Evolutionary conservation across 2,888 invertebrate genomes (phyloP).

Genomic region (Drosophila glabriapex): DNA sequence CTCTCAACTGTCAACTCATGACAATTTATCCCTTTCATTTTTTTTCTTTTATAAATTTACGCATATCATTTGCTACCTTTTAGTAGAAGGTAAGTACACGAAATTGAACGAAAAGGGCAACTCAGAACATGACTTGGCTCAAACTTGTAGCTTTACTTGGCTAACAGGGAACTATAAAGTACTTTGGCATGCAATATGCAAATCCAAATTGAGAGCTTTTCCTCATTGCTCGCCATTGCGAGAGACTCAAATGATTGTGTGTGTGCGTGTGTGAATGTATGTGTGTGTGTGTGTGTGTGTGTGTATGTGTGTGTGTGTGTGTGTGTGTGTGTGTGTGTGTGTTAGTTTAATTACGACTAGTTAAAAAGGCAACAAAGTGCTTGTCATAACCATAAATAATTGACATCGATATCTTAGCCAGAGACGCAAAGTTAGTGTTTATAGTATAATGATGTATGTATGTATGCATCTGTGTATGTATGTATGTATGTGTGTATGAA

Average conservation of each 20-base stretch:
- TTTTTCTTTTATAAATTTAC: neutral
- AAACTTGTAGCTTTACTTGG: neutral
- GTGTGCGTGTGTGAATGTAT: conserved; percentile 12
- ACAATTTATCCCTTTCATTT: neutral
- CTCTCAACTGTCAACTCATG: neutral
- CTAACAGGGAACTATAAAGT: conserved; percentile 14
- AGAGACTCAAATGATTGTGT: conserved; percentile 1
- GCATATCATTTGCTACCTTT: neutral
- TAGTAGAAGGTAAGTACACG: too few species aligned
- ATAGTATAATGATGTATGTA: neutral
- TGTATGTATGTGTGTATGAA: neutral
- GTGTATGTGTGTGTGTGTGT: conserved; percentile 15
- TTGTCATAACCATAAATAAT: conserved; percentile 56
- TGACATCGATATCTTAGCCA: conserved; percentile 53
- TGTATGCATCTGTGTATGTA: neutral
- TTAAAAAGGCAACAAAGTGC: conserved; percentile 60
- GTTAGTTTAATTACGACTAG: conserved; percentile 28
- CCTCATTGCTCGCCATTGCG: conserved; percentile 26
- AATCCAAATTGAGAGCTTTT: conserved; percentile 20
- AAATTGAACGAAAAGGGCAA: conserved; percentile 2
- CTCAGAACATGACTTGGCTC: conserved; percentile 15
- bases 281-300: conserved; percentile 17
- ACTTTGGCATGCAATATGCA: conserved; percentile 43
- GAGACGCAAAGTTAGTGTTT: conserved; percentile 1
- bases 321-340: conserved; percentile 12